These are phyloP conservation scores for Eurypyga helias DNA, from an alignment of 2,113 vertebrate genomes.

Conservation along the genomic window DNA sequence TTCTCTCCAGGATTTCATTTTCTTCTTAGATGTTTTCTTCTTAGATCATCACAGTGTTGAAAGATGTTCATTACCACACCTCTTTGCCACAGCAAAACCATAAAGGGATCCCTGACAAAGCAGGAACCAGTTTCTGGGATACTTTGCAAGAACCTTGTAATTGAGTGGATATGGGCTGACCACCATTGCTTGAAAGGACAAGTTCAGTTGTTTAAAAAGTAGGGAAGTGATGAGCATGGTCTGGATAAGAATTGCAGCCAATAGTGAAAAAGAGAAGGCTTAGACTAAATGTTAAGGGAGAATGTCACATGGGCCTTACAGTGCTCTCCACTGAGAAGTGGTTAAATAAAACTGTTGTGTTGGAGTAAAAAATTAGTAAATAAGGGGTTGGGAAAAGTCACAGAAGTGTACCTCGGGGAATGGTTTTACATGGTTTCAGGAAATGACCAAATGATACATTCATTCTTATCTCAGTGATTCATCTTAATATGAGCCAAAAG, in stretches of 20 bases:
- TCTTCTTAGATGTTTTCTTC: background rate
- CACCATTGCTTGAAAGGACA: background rate
- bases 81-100: background rate
- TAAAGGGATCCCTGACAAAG: background rate
- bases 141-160: background rate
- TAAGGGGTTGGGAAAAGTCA: background rate
- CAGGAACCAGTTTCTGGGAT: background rate
- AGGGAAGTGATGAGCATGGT: background rate
- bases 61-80: background rate
- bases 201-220: background rate
- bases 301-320: background rate
- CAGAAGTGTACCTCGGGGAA: background rate
- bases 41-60: background rate
- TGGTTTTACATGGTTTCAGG: background rate
- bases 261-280: background rate
- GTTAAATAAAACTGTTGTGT: background rate
- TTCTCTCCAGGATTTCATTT: background rate
- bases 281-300: background rate
- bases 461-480: background rate
- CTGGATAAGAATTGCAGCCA: background rate
- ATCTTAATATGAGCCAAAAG: background rate
- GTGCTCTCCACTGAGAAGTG: background rate
- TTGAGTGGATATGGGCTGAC: background rate
- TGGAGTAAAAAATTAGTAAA: background rate
- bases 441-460: constrained; percentile 7